Base-by-base conservation (phyloP, 2,797 vertebrate species). In the Pseudotriccus pelzelni region DNA sequence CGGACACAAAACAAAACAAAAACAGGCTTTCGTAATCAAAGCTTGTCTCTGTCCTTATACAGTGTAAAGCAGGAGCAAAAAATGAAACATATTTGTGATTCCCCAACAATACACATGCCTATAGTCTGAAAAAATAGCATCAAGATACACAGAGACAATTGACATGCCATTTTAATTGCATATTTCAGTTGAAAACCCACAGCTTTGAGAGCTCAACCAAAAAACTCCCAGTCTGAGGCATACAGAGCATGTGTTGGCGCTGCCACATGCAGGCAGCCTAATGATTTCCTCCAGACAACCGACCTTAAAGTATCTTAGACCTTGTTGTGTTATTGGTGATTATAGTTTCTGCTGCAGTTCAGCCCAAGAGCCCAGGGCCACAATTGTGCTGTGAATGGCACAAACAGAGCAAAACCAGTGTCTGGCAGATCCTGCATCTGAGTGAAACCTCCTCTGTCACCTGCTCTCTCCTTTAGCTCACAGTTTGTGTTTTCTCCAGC, bases 1-100 rank as follows among this genome's bases (percentile, higher is more conserved):
- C 15, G 46, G 24, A 20, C 58, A 22, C 3, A 4, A 37, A 36
- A n/a, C 37, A 2, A 73, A 89, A 77, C 58, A 17, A 70, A 75
- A 64, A 17, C 30, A 92, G 62, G 50, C 76, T 96, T 96, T 95
- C 85, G 36, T 78, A 95, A 92, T 84, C 79, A 75, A 76, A 90
- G 24, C 91, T 56, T 52, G 19, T 69, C 67, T 77, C 68, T 58
- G 41, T 56, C 52, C 15, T 81, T 63, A 7, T 8, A 22, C 14
- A 89, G 21, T 5, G 15, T 69, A 83, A 95, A 69, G 13, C 53
- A 73, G 36, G 50, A 86, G 59, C 11, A 7, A 66, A 81, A 90
- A 92, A 56, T 25, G 7, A 87, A 75, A 72, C 12, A 0, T 37
- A 62, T 85, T 85, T 92, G 58, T n/a, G n/a, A 56, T 89, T 89